Base-by-base conservation (phyloP, 2,113 vertebrate genomes). In the Tretioscincus oriximinensis region DNA sequence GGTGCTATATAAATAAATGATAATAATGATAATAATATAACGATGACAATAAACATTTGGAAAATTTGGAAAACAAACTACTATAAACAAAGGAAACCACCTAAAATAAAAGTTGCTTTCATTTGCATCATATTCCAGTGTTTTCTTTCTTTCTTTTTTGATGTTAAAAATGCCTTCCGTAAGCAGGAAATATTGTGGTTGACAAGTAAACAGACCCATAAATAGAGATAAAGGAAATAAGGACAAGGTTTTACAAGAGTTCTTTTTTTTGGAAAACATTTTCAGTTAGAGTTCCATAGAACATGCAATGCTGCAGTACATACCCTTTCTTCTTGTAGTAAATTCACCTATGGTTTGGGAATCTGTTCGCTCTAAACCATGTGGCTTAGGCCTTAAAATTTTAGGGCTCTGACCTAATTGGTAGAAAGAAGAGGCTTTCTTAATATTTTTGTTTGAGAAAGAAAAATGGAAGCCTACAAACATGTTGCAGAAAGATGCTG, bases 391-490 rank as follows among this genome's bases (percentile, higher is more conserved):
- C 97, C 98, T 98, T 97, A 98, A 97, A 97, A 98, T 97, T 98
- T 98, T 99, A 97, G 98, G 98, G 94, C 98, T 99, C 92, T 99
- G 98, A 99, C 98, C 98, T 99, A 97, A 98, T 99, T 98, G 97
- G 97, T 93, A 96, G 96, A 96, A 98, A 99, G 95, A 98, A 98
- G 95, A 98, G 41, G 63, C 95, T 96, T 92, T 94, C 96, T 97
- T 95, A 96, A 97, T 97, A 97, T 91, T 94, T 93, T 88, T 89
- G 91, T 94, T 89, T 92, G n/a, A 67, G 90, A 83, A 93, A 92
- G 93, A 77, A 84, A 88, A 91, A 90, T 87, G 91, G 92, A 93
- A 86, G 88, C 88, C 88, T 92, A 80, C 88, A 86, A 89, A 86
- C 41, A 92, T 89, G 86, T 85, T 92, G 88, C 87, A 41, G 35